Conservation (phyloP, 2,888 invertebrate species). For the Cantharis rufa region DNA sequence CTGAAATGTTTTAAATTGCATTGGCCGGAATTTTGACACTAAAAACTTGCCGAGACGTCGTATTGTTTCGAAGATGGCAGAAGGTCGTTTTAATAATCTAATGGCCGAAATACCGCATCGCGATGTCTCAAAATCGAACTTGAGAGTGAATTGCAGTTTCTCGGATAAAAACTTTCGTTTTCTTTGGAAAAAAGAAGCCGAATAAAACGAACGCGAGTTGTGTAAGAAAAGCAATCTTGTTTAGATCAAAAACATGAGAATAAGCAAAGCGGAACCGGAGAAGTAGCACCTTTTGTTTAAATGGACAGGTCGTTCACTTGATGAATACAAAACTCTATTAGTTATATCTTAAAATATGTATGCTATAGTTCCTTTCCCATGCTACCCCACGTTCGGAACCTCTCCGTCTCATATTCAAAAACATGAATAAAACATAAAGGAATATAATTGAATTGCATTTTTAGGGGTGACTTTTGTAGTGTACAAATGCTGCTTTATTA, state of each 20-base stretch:
- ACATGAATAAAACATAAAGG: conserved; percentile 18
- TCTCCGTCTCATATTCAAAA: conserved; percentile 1
- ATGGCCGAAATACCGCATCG: background rate
- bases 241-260: conserved; percentile 6
- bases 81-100: background rate
- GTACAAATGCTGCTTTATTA: conserved; percentile 5
- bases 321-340: conserved; percentile 31
- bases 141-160: background rate
- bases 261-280: conserved; percentile 30
- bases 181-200: background rate
- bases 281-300: conserved; percentile 30
- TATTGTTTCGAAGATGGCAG: background rate
- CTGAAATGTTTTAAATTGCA: conserved; percentile 25
- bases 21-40: conserved; percentile 16
- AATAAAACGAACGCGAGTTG: background rate
- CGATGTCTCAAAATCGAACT: background rate
- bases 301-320: conserved; percentile 33
- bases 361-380: background rate
- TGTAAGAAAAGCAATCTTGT: conserved; percentile 25
- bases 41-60: conserved; percentile 44
- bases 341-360: conserved; percentile 17
- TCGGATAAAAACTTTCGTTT: too few species aligned
- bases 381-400: background rate
- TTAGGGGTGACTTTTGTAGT: conserved; percentile 9
- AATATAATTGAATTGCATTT: conserved; percentile 14